Conservation (phyloP, 2,113 vertebrate genomes). For the Sterrhoptilus dennistouni region DNA sequence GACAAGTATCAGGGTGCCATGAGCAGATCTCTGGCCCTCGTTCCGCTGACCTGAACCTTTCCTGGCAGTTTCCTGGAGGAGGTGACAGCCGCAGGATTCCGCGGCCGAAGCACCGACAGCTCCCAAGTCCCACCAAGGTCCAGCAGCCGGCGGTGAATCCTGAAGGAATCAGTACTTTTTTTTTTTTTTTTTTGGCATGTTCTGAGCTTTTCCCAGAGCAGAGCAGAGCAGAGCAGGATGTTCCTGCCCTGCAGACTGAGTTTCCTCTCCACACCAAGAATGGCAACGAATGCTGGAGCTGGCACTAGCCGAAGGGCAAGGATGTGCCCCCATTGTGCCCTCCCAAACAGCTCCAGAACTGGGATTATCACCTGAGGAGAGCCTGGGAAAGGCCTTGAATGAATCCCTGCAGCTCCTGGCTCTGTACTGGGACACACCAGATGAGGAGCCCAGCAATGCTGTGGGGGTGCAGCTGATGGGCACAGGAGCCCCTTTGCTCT, state of each 20-base stretch:
- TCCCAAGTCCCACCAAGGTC: slow-evolving; percentile 12
- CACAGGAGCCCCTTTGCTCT: background rate
- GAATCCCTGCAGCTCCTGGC: background rate
- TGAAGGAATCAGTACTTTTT: background rate
- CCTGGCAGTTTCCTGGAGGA: slow-evolving; percentile 80
- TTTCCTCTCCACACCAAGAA: background rate
- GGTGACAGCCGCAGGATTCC: slow-evolving; percentile 70
- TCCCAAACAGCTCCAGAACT: background rate
- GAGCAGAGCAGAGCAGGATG: background rate
- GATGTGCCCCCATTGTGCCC: background rate
- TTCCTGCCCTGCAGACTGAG: background rate
- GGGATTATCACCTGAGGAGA: background rate
- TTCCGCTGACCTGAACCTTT: background rate
- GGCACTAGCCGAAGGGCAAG: accelerated
- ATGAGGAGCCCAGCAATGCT: accelerated
- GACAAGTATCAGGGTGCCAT: background rate
- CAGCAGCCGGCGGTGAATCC: slow-evolving; percentile 66
- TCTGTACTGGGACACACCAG: accelerated
- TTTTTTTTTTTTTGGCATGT: too few relatives aligned
- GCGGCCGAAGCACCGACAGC: slow-evolving; percentile 53
- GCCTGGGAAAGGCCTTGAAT: background rate
- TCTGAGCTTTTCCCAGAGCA: background rate
- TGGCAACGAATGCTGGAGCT: background rate
- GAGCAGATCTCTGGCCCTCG: background rate
- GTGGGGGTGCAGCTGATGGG: background rate